phyloP scores from a whole-genome alignment of 2,797 vertebrate genomes.

The Molossus molossus region DNA sequence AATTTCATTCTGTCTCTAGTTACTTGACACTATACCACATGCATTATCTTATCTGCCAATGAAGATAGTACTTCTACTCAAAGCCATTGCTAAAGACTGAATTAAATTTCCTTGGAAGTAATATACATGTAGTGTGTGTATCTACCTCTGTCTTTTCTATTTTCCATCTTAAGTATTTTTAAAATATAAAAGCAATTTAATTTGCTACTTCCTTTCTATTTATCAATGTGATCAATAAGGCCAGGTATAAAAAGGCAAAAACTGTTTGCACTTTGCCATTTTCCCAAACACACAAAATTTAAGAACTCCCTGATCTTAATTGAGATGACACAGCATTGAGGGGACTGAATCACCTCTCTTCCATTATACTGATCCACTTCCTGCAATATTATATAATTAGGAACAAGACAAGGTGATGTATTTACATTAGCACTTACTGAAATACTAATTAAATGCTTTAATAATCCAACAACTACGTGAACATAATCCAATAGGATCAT shows the following conservation, averaged over 20 bases:
- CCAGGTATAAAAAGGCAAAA: conserved; percentile 82
- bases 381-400: conserved; percentile 59
- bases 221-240: conserved; percentile 83
- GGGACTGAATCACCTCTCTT: conserved; percentile 66
- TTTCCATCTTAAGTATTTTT: conserved; percentile 84
- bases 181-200: conserved; percentile 87
- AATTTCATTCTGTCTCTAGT: conserved; percentile 84
- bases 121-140: conserved; percentile 81
- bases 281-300: conserved; percentile 56
- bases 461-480: conserved; percentile 72
- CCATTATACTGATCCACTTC: conserved; percentile 70
- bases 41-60: conserved; percentile 83
- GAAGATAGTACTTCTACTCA: conserved; percentile 85
- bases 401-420: conserved; percentile 64
- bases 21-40: conserved; percentile 79
- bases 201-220: conserved; percentile 81
- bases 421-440: conserved; percentile 73
- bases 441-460: conserved; percentile 79
- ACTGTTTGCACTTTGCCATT: conserved; percentile 76
- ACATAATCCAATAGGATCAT: conserved; percentile 67
- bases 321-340: conserved; percentile 44
- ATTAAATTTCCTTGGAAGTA: conserved; percentile 87
- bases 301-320: conserved; percentile 79
- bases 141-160: conserved; percentile 82
- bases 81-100: conserved; percentile 80